These are phyloP conservation scores for Samia ricini DNA, from an alignment of 1,140 invertebrate genomes.

Conservation along the genomic window DNA sequence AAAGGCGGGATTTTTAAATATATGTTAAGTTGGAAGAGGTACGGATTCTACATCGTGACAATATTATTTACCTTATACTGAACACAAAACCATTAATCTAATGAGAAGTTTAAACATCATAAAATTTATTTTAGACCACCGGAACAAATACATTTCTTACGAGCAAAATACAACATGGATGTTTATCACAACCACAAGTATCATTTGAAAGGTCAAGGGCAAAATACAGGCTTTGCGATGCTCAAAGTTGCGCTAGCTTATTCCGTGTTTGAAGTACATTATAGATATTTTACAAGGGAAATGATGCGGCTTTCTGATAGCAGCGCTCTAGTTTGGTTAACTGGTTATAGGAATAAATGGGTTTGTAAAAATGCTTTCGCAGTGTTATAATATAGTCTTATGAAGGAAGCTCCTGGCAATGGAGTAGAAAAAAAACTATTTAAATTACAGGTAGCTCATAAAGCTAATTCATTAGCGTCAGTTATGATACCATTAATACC, in stretches of 20 bases:
- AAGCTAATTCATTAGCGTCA: constrained; percentile 48
- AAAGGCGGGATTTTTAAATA: too few species aligned
- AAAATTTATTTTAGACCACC: constrained; percentile 36
- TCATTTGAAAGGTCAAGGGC: constrained; percentile 27
- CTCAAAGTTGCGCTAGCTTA: constrained; percentile 48
- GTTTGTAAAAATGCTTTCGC: constrained; percentile 17
- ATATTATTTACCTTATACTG: too few species aligned
- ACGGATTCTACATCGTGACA: too few species aligned
- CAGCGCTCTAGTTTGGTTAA: constrained; percentile 51
- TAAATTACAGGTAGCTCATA: constrained; percentile 45
- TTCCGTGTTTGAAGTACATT: constrained; percentile 55
- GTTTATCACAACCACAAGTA: constrained; percentile 48
- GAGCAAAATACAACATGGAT: constrained; percentile 48
- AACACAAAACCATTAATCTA: too few species aligned
- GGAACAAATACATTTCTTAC: constrained; percentile 48
- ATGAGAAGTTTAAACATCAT: not conserved
- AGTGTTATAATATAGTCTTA: too few species aligned
- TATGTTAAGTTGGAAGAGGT: too few species aligned
- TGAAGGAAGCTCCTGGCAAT: too few species aligned
- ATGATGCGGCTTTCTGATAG: constrained; percentile 55
- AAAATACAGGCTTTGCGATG: constrained; percentile 34
- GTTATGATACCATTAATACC: constrained; percentile 56
- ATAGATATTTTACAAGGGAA: constrained; percentile 55
- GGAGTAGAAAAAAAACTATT: not conserved
- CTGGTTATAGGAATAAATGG: constrained; percentile 66